Conservation (phyloP, 2,113 vertebrate species). For the Craseonycteris thonglongyai region DNA sequence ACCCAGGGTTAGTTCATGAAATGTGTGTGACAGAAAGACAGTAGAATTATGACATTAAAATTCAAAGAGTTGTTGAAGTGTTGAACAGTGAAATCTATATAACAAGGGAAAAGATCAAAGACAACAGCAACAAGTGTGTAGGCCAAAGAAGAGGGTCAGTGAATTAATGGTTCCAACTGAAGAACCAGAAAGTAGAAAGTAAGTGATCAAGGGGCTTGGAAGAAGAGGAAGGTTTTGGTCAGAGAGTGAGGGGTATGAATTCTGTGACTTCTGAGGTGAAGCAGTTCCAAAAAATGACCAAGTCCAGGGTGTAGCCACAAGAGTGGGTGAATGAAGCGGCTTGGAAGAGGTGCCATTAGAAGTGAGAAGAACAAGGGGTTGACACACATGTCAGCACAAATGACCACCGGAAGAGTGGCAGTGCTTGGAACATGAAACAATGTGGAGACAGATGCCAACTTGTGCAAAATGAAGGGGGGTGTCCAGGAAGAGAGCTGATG, state of each 20-base stretch:
- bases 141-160: not conserved
- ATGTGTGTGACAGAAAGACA: not conserved
- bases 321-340: not conserved
- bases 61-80: not conserved
- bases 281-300: not conserved
- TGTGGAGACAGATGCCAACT: not conserved
- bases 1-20: not conserved
- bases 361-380: not conserved
- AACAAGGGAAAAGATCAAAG: not conserved
- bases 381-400: not conserved
- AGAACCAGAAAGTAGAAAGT: not conserved
- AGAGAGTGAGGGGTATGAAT: not conserved
- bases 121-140: not conserved
- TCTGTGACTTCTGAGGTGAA: not conserved
- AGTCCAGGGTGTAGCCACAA: not conserved
- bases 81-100: not conserved
- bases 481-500: not conserved
- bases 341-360: not conserved
- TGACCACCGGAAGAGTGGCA: not conserved
- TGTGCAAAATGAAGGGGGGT: rapidly evolving
- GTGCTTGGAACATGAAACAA: not conserved
- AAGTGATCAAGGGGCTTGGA: not conserved
- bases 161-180: not conserved
- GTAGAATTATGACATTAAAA: not conserved
- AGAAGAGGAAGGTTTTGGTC: not conserved